Evolutionary conservation across 2,797 vertebrate species (phyloP).

Genomic region (Macrochelys suwanniensis): DNA sequence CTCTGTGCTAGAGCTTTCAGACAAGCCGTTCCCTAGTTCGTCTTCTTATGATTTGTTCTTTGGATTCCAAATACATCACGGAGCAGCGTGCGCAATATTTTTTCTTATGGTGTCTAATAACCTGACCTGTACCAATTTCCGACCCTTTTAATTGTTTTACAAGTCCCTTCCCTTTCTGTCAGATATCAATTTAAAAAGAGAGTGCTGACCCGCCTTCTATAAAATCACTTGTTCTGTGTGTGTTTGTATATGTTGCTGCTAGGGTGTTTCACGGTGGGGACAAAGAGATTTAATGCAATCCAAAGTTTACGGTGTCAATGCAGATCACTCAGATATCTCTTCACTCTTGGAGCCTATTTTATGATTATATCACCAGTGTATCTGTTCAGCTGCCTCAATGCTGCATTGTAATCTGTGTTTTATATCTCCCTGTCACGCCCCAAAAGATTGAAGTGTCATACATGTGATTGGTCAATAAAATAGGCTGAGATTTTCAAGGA

Average conservation of each 20-base stretch:
- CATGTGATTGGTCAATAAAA: background rate
- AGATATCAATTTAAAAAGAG: accelerated
- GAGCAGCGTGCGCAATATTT: background rate
- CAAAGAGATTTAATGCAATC: background rate
- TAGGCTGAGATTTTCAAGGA: background rate
- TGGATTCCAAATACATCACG: background rate
- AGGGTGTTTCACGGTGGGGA: accelerated
- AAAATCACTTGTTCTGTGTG: background rate
- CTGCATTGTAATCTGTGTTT: background rate
- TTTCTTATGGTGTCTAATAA: background rate
- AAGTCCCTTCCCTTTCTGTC: background rate
- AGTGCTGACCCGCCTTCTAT: background rate
- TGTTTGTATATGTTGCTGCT: background rate
- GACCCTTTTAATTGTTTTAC: background rate
- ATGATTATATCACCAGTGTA: background rate
- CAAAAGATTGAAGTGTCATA: background rate
- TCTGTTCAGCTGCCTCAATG: accelerated
- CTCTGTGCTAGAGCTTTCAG: background rate
- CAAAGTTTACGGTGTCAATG: background rate
- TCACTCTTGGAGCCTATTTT: background rate
- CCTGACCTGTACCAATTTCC: background rate
- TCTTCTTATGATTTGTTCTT: background rate
- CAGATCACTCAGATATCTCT: accelerated
- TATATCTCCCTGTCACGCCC: background rate
- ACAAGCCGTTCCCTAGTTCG: background rate